Percentiles rank a stretch among this genome's conserved stretches.
phyloP scores from a whole-genome alignment of 2,888 invertebrate genomes.

The Drosophila demipolita region DNA sequence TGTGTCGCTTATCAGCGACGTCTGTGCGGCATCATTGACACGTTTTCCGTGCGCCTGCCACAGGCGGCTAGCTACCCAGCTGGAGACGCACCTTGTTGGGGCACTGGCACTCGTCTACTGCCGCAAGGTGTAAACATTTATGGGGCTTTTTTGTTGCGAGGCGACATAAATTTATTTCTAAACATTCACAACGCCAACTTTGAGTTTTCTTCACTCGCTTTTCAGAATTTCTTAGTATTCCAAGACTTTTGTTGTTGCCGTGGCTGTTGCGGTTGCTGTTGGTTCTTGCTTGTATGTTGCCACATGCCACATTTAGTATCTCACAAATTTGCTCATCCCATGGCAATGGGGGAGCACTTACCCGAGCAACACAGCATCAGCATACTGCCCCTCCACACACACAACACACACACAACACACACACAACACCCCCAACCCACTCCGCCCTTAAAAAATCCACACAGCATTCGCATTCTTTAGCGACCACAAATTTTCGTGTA shows the following conservation, averaged over 20 bases:
- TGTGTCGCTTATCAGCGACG: constrained; percentile 62
- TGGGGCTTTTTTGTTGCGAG: constrained; percentile 61
- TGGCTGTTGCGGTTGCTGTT: background rate
- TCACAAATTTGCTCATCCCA: constrained; percentile 68
- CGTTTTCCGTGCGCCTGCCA: constrained; percentile 51
- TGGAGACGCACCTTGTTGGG: constrained; percentile 9
- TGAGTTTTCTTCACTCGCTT: constrained; percentile 15
- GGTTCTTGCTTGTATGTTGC: constrained; percentile 36
- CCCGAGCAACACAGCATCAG: constrained; percentile 18
- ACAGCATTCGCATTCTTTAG: constrained; percentile 62
- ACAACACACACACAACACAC: background rate
- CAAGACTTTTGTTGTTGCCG: constrained; percentile 21
- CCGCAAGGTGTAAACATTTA: constrained; percentile 70
- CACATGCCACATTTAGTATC: constrained; percentile 75
- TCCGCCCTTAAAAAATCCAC: background rate
- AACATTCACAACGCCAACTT: constrained; percentile 69
- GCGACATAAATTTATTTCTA: constrained; percentile 78
- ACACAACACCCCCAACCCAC: background rate
- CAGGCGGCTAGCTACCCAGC: constrained; percentile 26
- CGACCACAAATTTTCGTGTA: constrained; percentile 77
- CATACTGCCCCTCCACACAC: background rate
- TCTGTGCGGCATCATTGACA: constrained; percentile 73
- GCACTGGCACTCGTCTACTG: constrained; percentile 27
- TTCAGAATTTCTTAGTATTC: constrained; percentile 4
- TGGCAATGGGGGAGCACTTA: constrained; percentile 53